These are phyloP conservation scores for Taurulus bubalis DNA, from an alignment of 2,113 vertebrate species.

Conservation along the genomic window DNA sequence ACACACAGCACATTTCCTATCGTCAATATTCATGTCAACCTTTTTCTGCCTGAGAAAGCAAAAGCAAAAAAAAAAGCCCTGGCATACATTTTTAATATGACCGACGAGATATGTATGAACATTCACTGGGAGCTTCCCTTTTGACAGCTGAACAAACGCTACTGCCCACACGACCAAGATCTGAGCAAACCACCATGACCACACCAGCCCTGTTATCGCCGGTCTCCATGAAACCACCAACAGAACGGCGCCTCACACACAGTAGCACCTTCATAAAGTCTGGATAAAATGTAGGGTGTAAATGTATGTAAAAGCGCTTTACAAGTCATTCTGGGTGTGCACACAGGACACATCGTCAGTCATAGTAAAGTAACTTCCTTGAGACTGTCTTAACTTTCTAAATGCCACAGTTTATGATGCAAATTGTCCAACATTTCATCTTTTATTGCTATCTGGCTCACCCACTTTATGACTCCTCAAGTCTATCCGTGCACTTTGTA, in stretches of 20 bases:
- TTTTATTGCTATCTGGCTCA: slow-evolving; percentile 14
- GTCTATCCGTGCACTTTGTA: background rate
- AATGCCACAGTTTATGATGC: background rate
- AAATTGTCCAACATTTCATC: slow-evolving; percentile 27
- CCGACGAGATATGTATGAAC: slow-evolving; percentile 54
- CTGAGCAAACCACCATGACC: slow-evolving; percentile 35
- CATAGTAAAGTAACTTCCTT: background rate
- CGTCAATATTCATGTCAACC: slow-evolving; percentile 41
- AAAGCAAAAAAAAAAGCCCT: slow-evolving; percentile 1
- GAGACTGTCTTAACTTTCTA: background rate
- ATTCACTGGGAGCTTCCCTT: slow-evolving; percentile 24
- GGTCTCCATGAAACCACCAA: slow-evolving; percentile 13
- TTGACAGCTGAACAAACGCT: slow-evolving; percentile 54
- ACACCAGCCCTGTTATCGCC: background rate
- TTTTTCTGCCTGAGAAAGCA: slow-evolving; percentile 39
- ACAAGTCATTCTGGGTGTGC: slow-evolving; percentile 2
- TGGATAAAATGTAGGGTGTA: background rate
- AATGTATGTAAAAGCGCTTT: background rate
- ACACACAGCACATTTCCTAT: slow-evolving; percentile 21
- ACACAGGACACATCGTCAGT: background rate
- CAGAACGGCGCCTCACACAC: background rate
- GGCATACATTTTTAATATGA: slow-evolving; percentile 58
- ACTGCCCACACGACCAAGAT: slow-evolving; percentile 8
- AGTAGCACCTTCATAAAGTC: slow-evolving; percentile 14
- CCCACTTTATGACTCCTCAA: background rate